These are phyloP conservation scores for Vanacampus margaritifer DNA, from an alignment of 2,113 vertebrate species.

Conservation along the genomic window DNA sequence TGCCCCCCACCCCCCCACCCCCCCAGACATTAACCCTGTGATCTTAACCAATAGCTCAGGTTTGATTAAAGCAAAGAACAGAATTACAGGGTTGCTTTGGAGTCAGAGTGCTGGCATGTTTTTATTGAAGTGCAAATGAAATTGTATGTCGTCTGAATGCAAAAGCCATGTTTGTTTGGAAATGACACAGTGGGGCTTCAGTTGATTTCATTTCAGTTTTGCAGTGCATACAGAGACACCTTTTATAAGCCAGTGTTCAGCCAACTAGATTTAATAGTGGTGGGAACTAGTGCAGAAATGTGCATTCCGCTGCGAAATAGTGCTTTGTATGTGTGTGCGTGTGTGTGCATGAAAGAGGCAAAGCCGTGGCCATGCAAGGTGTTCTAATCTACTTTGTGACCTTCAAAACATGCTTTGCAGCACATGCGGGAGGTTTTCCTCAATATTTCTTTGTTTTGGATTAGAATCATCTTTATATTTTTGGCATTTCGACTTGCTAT, in stretches of 20 bases:
- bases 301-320: conserved; percentile 34
- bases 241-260: conserved; percentile 26
- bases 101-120: conserved; percentile 8
- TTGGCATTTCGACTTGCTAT: no score
- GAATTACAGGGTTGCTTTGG: conserved; percentile 42
- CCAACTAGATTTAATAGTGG: conserved; percentile 38
- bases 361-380: conserved; percentile 35
- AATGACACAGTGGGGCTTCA: background rate
- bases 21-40: conserved; percentile 37
- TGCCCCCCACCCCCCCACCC: no score
- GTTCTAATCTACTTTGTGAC: conserved; percentile 53
- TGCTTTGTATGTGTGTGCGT: conserved; percentile 31
- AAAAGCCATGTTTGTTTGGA: background rate
- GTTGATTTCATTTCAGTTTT: background rate
- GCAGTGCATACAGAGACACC: background rate
- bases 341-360: conserved; percentile 33
- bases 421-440: background rate
- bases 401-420: conserved; percentile 34
- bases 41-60: conserved; percentile 23
- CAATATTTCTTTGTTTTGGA: background rate
- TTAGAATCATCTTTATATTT: background rate
- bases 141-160: background rate
- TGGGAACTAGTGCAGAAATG: conserved; percentile 45
- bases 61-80: conserved; percentile 43
- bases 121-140: background rate